Evolutionary conservation across 1,140 invertebrate genomes (phyloP).

Genomic region (Macrostomum lignano): DNA sequence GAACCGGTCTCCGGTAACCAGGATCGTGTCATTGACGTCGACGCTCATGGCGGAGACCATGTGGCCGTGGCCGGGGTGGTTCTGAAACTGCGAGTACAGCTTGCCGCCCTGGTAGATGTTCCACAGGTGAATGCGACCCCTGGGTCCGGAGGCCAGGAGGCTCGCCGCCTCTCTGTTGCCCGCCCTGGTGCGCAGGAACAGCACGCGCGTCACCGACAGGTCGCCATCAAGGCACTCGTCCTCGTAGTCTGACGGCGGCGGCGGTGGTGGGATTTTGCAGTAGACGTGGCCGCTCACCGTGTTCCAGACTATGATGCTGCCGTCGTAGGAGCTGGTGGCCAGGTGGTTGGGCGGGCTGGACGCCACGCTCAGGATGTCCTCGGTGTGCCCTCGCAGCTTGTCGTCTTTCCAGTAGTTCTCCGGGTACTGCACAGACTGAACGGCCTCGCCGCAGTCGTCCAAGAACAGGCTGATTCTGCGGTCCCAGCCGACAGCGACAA

Average conservation of each 20-base stretch:
- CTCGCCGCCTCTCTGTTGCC: conserved; percentile 18
- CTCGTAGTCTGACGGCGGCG: conserved; percentile 7
- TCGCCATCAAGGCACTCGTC: conserved; percentile 20
- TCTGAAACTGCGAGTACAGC: too few species aligned
- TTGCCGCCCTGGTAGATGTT: conserved; percentile 21
- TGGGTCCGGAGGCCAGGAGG: conserved; percentile 21
- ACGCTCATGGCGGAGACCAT: not conserved
- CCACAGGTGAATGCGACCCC: conserved; percentile 25
- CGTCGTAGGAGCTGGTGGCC: conserved; percentile 25
- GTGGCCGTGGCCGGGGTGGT: too few species aligned
- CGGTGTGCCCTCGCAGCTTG: conserved; percentile 22
- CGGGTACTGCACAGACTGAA: not conserved
- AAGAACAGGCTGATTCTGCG: conserved; percentile 25
- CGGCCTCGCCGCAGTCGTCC: conserved; percentile 10
- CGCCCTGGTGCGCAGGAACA: conserved; percentile 16
- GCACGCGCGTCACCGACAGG: conserved; percentile 16
- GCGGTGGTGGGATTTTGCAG: conserved; percentile 15
- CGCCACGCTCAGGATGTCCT: conserved; percentile 22
- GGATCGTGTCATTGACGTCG: conserved; percentile 10
- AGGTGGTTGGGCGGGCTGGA: conserved; percentile 22
- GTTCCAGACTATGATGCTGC: conserved; percentile 27
- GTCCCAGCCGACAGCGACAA: conserved; percentile 27
- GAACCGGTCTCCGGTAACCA: conserved; percentile 18
- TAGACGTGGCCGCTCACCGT: conserved; percentile 29
- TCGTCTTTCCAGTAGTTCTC: not conserved